A percentile compares a stretch with the other conserved stretches of the same genome.
Conservation (phyloP, 2,113 vertebrate genomes). For the Apodemus speciosus region DNA sequence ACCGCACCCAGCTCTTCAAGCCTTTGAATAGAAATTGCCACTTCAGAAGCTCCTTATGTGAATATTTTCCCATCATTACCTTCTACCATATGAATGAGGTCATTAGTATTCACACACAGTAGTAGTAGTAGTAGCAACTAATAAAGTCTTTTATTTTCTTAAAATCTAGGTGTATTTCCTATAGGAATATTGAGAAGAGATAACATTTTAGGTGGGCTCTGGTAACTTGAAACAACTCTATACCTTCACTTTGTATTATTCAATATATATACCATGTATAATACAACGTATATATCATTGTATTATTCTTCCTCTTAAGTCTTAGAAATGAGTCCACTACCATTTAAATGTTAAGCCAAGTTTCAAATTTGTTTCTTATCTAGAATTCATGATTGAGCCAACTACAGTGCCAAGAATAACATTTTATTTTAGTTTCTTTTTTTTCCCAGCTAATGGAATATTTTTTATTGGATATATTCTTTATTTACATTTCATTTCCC, state of each 20-base stretch:
- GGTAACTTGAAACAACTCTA: not conserved
- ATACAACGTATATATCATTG: not conserved
- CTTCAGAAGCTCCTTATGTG: not conserved
- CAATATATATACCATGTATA: not conserved
- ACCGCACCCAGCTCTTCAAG: not conserved
- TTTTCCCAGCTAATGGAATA: too few relatives aligned
- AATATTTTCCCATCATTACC: not conserved
- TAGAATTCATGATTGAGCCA: not conserved
- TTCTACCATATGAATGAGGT: not conserved
- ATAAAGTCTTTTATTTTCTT: not conserved
- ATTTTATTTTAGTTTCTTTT: constrained; percentile 58
- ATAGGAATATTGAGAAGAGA: not conserved
- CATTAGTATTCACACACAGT: not conserved
- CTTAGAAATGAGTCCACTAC: constrained; percentile 11
- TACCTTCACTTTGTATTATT: not conserved
- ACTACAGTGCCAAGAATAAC: constrained; percentile 13
- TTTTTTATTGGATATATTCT: too few relatives aligned
- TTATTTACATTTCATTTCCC: too few relatives aligned
- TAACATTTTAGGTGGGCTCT: not conserved
- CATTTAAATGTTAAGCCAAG: constrained; percentile 37
- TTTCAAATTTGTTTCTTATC: constrained; percentile 64
- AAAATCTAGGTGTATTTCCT: not conserved
- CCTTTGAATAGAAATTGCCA: not conserved
- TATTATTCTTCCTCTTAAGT: not conserved
- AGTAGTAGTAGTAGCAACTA: not conserved